Conservation (phyloP, 1,140 invertebrate species). For the Drosophila albomicans region DNA sequence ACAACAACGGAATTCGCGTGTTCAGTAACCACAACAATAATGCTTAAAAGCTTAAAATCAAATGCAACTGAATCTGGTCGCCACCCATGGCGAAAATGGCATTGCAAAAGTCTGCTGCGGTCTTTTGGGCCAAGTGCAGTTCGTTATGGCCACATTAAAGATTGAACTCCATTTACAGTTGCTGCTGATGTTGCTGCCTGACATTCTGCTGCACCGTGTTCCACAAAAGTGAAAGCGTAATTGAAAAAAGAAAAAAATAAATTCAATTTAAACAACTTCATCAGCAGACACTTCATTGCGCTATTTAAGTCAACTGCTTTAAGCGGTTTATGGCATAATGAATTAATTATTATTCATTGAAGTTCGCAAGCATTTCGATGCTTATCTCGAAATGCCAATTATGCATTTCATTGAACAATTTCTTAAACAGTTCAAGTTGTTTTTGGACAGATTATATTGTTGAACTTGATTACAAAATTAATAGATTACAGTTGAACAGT, state of each 20-base stretch:
- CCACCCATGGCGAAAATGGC: slow-evolving; percentile 52
- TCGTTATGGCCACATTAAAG: slow-evolving; percentile 45
- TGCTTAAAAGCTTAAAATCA: slow-evolving; percentile 53
- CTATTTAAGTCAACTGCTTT: background rate
- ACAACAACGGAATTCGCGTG: slow-evolving; percentile 8
- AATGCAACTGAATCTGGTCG: slow-evolving; percentile 51
- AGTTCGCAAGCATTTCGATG: background rate
- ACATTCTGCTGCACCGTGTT: background rate
- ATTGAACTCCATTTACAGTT: slow-evolving; percentile 12
- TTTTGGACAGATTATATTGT: too few relatives aligned
- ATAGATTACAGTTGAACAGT: too few relatives aligned
- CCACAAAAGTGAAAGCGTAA: slow-evolving; percentile 3
- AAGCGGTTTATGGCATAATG: background rate
- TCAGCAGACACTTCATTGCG: background rate
- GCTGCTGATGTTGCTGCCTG: background rate
- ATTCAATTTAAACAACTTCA: slow-evolving; percentile 3
- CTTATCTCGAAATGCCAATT: too few relatives aligned
- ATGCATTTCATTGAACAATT: too few relatives aligned
- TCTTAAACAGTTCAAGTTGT: too few relatives aligned
- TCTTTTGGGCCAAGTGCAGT: slow-evolving; percentile 43
- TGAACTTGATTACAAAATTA: too few relatives aligned
- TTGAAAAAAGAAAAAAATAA: background rate
- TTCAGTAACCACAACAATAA: slow-evolving; percentile 43
- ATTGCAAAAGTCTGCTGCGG: slow-evolving; percentile 28
- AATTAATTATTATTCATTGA: background rate